Evolutionary conservation across 2,797 vertebrate species (phyloP).

Genomic region (Propithecus perrieri): DNA sequence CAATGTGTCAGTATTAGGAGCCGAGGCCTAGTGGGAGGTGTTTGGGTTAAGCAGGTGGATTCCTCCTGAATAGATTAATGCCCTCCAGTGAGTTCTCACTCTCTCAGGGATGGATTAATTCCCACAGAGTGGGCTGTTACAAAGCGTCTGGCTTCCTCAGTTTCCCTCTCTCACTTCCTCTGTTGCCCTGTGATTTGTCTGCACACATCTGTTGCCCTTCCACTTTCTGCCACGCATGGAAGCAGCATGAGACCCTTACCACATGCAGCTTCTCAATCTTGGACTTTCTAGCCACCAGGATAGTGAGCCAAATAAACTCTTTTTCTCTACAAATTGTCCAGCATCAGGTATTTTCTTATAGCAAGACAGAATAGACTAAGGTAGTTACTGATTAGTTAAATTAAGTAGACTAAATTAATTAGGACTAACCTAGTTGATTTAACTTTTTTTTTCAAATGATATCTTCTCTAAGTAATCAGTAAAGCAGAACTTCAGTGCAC

Average conservation of each 20-base stretch:
- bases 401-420: not conserved
- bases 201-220: not conserved
- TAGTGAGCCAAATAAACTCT: not conserved
- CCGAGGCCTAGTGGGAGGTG: not conserved
- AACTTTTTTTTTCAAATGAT: constrained; percentile 2
- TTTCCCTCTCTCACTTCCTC: not conserved
- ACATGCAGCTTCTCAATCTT: too few relatives aligned
- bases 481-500: constrained; percentile 36
- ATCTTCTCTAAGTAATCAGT: constrained; percentile 1
- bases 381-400: not conserved
- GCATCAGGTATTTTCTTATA: not conserved
- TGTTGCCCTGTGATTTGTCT: not conserved
- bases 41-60: not conserved
- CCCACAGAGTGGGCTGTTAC: not conserved
- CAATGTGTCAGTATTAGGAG: not conserved
- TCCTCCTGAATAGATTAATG: not conserved
- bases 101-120: not conserved
- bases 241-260: not conserved
- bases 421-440: not conserved
- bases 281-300: not conserved
- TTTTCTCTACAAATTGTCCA: not conserved
- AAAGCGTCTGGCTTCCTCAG: not conserved
- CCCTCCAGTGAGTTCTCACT: not conserved
- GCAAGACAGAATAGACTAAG: not conserved
- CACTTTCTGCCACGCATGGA: not conserved